Percentiles rank a stretch among this genome's conserved stretches.
Evolutionary conservation across 2,888 invertebrate genomes (phyloP).

Genomic region (Deladenus siricidicola): DNA sequence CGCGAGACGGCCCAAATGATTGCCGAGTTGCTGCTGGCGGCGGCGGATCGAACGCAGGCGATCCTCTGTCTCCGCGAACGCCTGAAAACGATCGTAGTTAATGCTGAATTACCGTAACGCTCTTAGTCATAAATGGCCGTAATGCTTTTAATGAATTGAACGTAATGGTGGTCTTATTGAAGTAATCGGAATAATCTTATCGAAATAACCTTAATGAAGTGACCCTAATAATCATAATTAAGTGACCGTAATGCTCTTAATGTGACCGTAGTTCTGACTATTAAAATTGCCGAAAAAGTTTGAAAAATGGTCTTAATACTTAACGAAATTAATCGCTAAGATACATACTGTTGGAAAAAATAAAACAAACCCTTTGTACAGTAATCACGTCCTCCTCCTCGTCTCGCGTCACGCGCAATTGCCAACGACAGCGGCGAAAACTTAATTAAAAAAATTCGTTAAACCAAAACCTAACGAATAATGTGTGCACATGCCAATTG

Average conservation of each 20-base stretch:
- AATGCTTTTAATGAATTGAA: no score
- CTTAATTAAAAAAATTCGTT: slow-evolving; percentile 20
- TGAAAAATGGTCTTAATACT: background rate
- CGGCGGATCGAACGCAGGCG: slow-evolving; percentile 26
- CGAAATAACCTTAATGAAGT: no score
- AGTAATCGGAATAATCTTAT: no score
- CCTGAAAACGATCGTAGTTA: slow-evolving; percentile 7
- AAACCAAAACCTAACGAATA: background rate
- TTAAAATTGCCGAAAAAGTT: background rate
- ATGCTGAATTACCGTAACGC: background rate
- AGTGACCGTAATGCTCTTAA: no score
- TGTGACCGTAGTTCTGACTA: background rate
- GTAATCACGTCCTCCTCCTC: slow-evolving; percentile 50
- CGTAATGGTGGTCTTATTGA: no score
- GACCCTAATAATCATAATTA: no score
- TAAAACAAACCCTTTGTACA: slow-evolving; percentile 33
- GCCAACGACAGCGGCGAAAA: slow-evolving; percentile 43
- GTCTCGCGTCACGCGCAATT: slow-evolving; percentile 38
- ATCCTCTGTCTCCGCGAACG: slow-evolving; percentile 48
- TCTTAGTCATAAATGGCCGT: no score
- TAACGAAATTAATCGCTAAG: no score
- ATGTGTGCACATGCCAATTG: background rate
- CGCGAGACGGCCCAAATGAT: background rate
- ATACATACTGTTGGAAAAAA: no score
- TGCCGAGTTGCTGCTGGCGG: slow-evolving; percentile 5